phyloP scores from a whole-genome alignment of 2,888 invertebrate species.

The Lomographa bimaculata region DNA sequence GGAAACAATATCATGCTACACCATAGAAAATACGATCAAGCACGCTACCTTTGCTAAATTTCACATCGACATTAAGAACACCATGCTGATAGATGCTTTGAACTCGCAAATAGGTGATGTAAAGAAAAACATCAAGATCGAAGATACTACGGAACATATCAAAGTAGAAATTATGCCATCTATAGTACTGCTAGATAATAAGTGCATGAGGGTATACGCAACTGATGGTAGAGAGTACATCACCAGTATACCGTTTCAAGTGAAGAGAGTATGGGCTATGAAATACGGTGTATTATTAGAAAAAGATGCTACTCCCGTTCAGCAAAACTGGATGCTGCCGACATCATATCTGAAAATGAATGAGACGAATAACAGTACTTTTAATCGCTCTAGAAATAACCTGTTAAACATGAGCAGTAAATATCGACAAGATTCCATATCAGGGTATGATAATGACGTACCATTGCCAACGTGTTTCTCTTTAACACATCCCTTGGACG shows the following conservation, averaged over 20 bases:
- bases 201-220: conserved; percentile 90
- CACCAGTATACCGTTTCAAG: conserved; percentile 90
- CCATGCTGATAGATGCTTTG: conserved; percentile 78
- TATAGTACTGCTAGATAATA: conserved; percentile 89
- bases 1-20: conserved; percentile 88
- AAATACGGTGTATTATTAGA: conserved; percentile 94
- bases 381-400: conserved; percentile 54
- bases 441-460: conserved; percentile 71
- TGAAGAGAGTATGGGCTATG: conserved; percentile 92
- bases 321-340: conserved; percentile 59
- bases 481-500: conserved; percentile 94
- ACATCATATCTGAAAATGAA: conserved; percentile 63
- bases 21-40: conserved; percentile 91
- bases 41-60: conserved; percentile 90
- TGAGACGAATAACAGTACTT: conserved; percentile 67
- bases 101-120: conserved; percentile 76
- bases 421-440: conserved; percentile 61
- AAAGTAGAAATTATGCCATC: conserved; percentile 84
- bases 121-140: conserved; percentile 75
- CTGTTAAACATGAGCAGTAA: conserved; percentile 68
- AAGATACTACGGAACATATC: conserved; percentile 76
- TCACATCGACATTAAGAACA: conserved; percentile 76
- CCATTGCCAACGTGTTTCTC: conserved; percentile 92
- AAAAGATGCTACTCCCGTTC: conserved; percentile 79
- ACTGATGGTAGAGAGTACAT: conserved; percentile 92